Conservation (phyloP, 2,113 vertebrate species). For the Oreochromis spilurus region DNA sequence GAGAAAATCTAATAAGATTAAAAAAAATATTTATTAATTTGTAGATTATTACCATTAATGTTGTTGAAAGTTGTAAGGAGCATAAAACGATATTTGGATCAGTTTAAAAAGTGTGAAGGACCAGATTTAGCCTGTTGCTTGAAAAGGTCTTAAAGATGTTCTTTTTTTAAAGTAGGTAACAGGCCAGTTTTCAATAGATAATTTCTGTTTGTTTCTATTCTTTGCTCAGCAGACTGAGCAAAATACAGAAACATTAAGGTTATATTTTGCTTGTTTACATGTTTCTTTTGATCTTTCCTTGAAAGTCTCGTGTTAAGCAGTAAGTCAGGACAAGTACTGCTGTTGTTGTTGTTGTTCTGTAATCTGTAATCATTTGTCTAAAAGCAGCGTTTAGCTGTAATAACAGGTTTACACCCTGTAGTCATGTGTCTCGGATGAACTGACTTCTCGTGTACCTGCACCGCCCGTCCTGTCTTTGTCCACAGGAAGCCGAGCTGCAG, state of each 20-base stretch:
- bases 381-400: background rate
- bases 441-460: background rate
- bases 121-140: background rate
- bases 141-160: background rate
- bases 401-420: background rate
- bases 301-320: background rate
- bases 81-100: rapidly evolving
- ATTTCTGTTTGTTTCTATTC: background rate
- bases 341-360: background rate
- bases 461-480: conserved; percentile 60
- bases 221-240: background rate
- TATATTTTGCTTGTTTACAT: background rate
- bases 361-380: background rate
- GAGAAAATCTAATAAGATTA: background rate
- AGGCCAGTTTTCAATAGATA: background rate
- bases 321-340: background rate
- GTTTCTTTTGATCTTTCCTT: background rate
- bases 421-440: background rate
- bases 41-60: background rate
- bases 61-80: background rate
- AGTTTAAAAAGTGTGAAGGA: background rate
- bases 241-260: background rate
- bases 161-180: background rate
- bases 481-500: conserved; percentile 17
- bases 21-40: background rate